Conservation (phyloP, 2,797 vertebrate genomes). For the Coregonus suidteri region DNA sequence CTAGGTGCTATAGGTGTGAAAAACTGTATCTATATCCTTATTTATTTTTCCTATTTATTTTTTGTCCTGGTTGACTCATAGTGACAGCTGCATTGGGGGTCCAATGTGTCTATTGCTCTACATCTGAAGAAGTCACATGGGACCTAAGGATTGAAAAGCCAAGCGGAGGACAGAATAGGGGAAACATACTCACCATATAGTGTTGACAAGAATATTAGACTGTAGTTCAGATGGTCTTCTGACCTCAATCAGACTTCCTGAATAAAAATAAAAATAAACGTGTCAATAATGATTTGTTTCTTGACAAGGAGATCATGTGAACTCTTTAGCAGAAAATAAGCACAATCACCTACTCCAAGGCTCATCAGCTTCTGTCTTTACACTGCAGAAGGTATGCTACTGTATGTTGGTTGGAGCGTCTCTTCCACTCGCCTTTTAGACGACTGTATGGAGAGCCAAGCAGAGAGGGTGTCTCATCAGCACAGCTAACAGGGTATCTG, state of each 20-base stretch:
- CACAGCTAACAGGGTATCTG: constrained; percentile 79
- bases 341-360: constrained; percentile 53
- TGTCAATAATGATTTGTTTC: constrained; percentile 69
- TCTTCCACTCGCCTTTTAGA: constrained; percentile 73
- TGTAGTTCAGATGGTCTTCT: constrained; percentile 42
- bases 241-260: too few relatives aligned
- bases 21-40: background rate
- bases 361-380: constrained; percentile 61
- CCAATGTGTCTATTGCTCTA: constrained; percentile 61
- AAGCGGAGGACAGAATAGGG: constrained; percentile 36
- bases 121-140: constrained; percentile 47
- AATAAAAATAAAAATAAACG: background rate
- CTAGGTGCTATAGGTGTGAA: background rate
- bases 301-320: constrained; percentile 66
- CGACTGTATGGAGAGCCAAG: constrained; percentile 66
- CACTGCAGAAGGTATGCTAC: background rate
- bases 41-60: constrained; percentile 23
- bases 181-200: constrained; percentile 25
- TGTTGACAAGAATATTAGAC: constrained; percentile 49
- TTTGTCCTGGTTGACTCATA: constrained; percentile 35
- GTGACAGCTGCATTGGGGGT: constrained; percentile 65
- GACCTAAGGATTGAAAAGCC: constrained; percentile 53
- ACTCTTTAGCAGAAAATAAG: constrained; percentile 45
- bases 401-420: constrained; percentile 39
- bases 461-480: constrained; percentile 74